Conservation (phyloP, 2,888 invertebrate species). For the Mystacides longicornis region DNA sequence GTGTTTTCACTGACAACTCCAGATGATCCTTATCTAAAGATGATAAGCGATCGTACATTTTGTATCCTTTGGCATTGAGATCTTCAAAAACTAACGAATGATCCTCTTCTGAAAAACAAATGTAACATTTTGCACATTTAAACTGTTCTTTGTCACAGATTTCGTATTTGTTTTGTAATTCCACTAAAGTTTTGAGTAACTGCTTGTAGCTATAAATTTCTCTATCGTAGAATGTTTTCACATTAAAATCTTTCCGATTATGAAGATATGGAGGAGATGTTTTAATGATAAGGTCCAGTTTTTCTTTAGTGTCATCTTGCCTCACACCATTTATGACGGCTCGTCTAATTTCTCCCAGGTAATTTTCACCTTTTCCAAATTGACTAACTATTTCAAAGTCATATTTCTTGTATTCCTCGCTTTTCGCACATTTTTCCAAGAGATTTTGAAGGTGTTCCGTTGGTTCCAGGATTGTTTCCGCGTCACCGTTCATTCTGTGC, state of each 20-base stretch:
- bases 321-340: constrained; percentile 10
- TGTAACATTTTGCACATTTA: constrained; percentile 12
- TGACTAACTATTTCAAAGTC: neutral
- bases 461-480: neutral
- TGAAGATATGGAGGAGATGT: neutral
- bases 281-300: constrained; percentile 12
- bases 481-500: neutral
- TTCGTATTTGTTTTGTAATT: constrained; percentile 20
- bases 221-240: constrained; percentile 9
- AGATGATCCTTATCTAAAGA: constrained; percentile 17
- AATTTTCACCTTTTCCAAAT: constrained; percentile 17
- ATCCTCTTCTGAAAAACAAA: neutral
- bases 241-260: neutral
- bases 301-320: neutral
- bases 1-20: constrained; percentile 10
- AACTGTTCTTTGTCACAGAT: constrained; percentile 21
- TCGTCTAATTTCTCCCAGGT: constrained; percentile 13
- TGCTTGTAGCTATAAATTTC: constrained; percentile 12
- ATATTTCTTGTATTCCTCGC: neutral
- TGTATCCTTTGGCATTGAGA: constrained; percentile 10
- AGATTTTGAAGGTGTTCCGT: neutral
- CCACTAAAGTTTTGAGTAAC: constrained; percentile 12
- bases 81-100: constrained; percentile 18
- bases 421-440: neutral
- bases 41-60: constrained; percentile 15